A percentile compares a stretch with the other conserved stretches of the same genome.
These are phyloP conservation scores for Melipona quadrifasciata DNA, from an alignment of 1,140 invertebrate species.

Conservation along the genomic window DNA sequence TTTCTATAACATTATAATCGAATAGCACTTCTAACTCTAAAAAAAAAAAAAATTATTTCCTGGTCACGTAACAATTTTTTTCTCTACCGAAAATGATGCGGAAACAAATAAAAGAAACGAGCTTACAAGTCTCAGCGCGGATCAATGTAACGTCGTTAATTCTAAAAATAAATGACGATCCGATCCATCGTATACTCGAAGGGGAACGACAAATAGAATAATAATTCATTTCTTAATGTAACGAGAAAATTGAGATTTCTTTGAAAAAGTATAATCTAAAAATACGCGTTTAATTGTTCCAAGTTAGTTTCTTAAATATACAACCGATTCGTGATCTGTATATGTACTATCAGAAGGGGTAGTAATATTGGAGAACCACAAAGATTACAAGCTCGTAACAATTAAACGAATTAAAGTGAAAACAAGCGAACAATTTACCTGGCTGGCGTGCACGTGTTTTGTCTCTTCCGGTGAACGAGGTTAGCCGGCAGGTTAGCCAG, in stretches of 20 bases:
- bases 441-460: slow-evolving; percentile 57
- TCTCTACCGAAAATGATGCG: background rate
- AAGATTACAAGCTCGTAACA: background rate
- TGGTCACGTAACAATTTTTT: background rate
- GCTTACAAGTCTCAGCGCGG: background rate
- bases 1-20: background rate
- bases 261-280: background rate
- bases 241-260: background rate
- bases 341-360: background rate
- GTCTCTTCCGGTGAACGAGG: slow-evolving; percentile 49
- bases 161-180: slow-evolving; percentile 5
- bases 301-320: background rate
- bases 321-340: background rate
- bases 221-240: background rate
- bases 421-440: slow-evolving; percentile 52
- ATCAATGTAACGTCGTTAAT: background rate
- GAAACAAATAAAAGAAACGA: background rate
- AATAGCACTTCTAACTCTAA: background rate
- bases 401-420: background rate
- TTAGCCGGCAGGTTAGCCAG: slow-evolving; percentile 55
- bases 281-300: background rate
- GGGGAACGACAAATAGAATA: background rate
- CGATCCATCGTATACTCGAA: background rate
- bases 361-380: background rate
- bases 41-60: background rate